Base-by-base conservation (phyloP, 2,113 vertebrate species). In the Cathartes aura region DNA sequence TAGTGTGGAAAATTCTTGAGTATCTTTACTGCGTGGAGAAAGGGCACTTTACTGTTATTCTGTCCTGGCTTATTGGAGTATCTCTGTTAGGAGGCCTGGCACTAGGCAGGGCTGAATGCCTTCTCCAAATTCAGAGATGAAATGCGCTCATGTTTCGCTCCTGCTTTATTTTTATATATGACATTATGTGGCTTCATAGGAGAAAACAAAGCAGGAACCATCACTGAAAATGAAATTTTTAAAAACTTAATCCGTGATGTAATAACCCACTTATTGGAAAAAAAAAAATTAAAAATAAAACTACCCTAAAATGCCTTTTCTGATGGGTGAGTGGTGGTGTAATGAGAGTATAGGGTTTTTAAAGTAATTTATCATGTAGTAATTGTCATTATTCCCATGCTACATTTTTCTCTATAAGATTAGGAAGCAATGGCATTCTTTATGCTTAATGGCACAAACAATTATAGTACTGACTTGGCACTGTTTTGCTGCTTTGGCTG, bases 381-480 rank as follows among this genome's bases (percentile, higher is more conserved):
- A 92, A 64, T 93, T 93, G 85, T 80, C 62, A 59, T 52, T 24
- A 20, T 89, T 91, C 88, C 66, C 66, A 24, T 92, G 82, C 52
- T 66, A 22, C 55, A 47, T 81, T 93, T 97, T 95, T 76, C 50
- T 52, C 74, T 81, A 4, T 78, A 63, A 67, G 88, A 93, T 76
- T 93, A 89, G 75, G 86, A 95, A 95, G 94, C 86, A 84, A 87
- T 83, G 91, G 56, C 96, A 94, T 98, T 97, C 90, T 95, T 97
- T 90, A 55, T 81, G 82, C 88, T 93, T 97, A 97, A 96, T 97
- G 96, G 90, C 96, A 96, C 94, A 89, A 96, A 92, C 91, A 95
- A 89, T 92, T 97, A 63, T 12, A 95, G 92, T 12, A 89, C 80
- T 93, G 83, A 90, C 91, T 98, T 97, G 96, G 96, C 96, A 32